phyloP scores from a whole-genome alignment of 2,113 vertebrate species.

The Microcebus tavaratra region DNA sequence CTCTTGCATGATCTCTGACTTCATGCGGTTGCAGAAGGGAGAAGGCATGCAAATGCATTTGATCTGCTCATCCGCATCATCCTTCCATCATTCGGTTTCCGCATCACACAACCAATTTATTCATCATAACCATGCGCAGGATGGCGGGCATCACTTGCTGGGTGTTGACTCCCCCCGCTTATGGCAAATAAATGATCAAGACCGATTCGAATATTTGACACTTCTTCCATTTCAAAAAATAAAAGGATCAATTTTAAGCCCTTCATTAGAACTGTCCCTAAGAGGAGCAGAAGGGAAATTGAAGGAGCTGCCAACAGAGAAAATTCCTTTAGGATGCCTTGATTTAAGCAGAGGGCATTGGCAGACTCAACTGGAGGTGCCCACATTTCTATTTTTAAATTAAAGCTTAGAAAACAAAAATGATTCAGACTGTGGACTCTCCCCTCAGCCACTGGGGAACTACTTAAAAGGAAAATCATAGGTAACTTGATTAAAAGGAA shows the following conservation, averaged over 20 bases:
- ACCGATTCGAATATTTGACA: constrained; percentile 15
- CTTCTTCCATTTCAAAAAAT: constrained; percentile 17
- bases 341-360: background rate
- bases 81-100: background rate
- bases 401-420: constrained; percentile 31
- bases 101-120: background rate
- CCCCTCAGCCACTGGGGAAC: background rate
- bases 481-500: background rate
- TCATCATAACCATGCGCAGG: background rate
- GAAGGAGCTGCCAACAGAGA: background rate
- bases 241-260: constrained; percentile 47
- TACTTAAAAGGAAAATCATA: background rate
- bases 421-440: background rate
- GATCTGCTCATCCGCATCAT: background rate
- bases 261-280: background rate
- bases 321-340: constrained; percentile 19
- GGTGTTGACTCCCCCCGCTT: background rate
- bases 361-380: background rate
- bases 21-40: background rate
- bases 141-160: accelerated
- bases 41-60: background rate
- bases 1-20: background rate
- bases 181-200: constrained; percentile 14
- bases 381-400: constrained; percentile 21
- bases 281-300: background rate